phyloP scores from a whole-genome alignment of 2,888 invertebrate genomes.

The Saturnia pavonia region DNA sequence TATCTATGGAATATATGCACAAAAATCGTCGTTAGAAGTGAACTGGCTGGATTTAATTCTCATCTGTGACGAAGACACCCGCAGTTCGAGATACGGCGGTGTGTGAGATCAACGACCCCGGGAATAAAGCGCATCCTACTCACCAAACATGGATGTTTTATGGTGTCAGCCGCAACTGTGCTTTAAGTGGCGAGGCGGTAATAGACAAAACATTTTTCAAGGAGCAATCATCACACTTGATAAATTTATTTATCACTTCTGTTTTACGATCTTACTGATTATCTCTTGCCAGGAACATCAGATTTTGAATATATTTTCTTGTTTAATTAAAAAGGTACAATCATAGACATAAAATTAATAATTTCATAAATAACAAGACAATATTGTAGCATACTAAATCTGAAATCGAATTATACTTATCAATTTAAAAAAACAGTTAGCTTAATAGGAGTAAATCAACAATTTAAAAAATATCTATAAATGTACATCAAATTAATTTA shows the following conservation, averaged over 20 bases:
- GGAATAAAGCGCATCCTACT: slow-evolving; percentile 54
- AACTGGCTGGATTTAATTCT: slow-evolving; percentile 2
- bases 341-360: too few species aligned
- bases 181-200: slow-evolving; percentile 13
- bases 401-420: too few species aligned
- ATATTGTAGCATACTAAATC: too few species aligned
- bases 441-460: too few species aligned
- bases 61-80: background rate
- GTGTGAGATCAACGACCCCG: slow-evolving; percentile 43
- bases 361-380: too few species aligned
- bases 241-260: slow-evolving; percentile 2
- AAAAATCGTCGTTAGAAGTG: background rate
- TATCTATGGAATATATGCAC: background rate
- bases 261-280: background rate
- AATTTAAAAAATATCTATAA: too few species aligned
- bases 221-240: slow-evolving; percentile 5
- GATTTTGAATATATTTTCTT: background rate
- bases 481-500: too few species aligned
- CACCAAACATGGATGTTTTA: slow-evolving; percentile 16
- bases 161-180: slow-evolving; percentile 9
- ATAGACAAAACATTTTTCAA: slow-evolving; percentile 14
- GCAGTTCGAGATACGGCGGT: slow-evolving; percentile 13
- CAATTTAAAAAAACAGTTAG: too few species aligned
- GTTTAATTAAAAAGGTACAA: too few species aligned
- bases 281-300: background rate